A percentile compares a stretch with the other conserved stretches of the same genome.
Evolutionary conservation across 2,888 invertebrate species (phyloP).

Genomic region (Girardia tigrina): DNA sequence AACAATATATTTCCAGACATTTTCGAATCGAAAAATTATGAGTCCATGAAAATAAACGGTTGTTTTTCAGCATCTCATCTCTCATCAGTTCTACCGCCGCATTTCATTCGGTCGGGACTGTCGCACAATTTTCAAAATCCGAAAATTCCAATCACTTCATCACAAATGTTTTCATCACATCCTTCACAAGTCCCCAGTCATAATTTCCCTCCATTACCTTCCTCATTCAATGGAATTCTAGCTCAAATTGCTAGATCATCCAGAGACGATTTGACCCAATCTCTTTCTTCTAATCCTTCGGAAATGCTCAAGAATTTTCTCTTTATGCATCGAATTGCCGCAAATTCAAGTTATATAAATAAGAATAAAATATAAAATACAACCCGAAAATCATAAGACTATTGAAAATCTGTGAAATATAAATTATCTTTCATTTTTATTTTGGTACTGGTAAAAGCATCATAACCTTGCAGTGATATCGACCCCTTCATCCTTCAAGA

Average conservation of each 20-base stretch:
- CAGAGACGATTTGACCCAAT: not conserved
- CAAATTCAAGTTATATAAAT: not conserved
- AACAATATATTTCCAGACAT: not conserved
- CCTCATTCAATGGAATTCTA: not conserved
- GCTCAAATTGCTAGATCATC: not conserved
- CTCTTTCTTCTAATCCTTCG: not conserved
- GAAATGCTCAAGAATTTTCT: slow-evolving; percentile 13
- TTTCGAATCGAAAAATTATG: not conserved
- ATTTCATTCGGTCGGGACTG: slow-evolving; percentile 2
- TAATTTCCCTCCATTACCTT: slow-evolving; percentile 3
- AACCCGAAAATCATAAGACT: too few relatives aligned
- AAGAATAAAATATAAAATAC: too few relatives aligned
- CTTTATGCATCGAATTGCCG: slow-evolving; percentile 3
- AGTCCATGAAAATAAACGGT: not conserved
- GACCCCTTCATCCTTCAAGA: too few relatives aligned
- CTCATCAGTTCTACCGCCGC: not conserved
- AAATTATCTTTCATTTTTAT: too few relatives aligned
- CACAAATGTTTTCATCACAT: not conserved
- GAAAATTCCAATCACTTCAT: not conserved
- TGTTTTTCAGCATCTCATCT: not conserved
- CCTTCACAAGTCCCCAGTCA: not conserved
- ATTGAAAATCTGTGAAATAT: too few relatives aligned
- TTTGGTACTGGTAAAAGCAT: too few relatives aligned
- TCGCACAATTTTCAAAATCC: not conserved
- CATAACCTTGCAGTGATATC: too few relatives aligned